phyloP scores from a whole-genome alignment of 2,113 vertebrate species.

The Syngnathus floridae region DNA sequence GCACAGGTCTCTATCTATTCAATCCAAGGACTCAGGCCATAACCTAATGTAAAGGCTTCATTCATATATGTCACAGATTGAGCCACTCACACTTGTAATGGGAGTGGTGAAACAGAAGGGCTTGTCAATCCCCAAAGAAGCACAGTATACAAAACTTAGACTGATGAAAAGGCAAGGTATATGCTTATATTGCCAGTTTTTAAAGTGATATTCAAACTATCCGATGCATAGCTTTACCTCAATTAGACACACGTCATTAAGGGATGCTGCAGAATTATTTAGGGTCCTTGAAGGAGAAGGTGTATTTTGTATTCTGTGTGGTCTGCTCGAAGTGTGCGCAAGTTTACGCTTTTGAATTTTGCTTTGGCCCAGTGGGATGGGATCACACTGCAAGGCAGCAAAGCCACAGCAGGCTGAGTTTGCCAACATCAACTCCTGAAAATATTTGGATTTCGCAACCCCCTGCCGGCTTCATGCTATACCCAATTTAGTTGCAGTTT shows the following conservation, averaged over 20 bases:
- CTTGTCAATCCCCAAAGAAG: conserved; percentile 57
- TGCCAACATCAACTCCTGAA: conserved; percentile 34
- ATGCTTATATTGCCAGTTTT: conserved; percentile 10
- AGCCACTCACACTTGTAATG: conserved; percentile 40
- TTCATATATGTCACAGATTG: conserved; percentile 29
- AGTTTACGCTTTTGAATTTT: conserved; percentile 33
- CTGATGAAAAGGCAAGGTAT: conserved; percentile 36
- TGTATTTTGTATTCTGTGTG: conserved; percentile 10
- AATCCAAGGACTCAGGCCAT: conserved; percentile 41
- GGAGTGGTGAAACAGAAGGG: conserved; percentile 40
- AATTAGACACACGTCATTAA: neutral
- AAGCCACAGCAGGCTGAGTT: conserved; percentile 25
- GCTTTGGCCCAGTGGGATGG: conserved; percentile 22
- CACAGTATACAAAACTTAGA: conserved; percentile 21
- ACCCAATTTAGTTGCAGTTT: conserved; percentile 9
- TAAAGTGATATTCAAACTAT: conserved; percentile 16
- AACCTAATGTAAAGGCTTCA: conserved; percentile 51
- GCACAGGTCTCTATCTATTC: conserved; percentile 47
- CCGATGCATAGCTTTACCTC: neutral
- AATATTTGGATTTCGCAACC: conserved; percentile 42
- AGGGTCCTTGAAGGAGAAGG: conserved; percentile 12
- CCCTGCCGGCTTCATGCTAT: conserved; percentile 23
- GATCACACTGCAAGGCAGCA: conserved; percentile 23
- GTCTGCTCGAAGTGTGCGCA: conserved; percentile 21
- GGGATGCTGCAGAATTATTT: conserved; percentile 9